Conservation (phyloP, 2,888 invertebrate genomes). For the Atrina japonica region DNA sequence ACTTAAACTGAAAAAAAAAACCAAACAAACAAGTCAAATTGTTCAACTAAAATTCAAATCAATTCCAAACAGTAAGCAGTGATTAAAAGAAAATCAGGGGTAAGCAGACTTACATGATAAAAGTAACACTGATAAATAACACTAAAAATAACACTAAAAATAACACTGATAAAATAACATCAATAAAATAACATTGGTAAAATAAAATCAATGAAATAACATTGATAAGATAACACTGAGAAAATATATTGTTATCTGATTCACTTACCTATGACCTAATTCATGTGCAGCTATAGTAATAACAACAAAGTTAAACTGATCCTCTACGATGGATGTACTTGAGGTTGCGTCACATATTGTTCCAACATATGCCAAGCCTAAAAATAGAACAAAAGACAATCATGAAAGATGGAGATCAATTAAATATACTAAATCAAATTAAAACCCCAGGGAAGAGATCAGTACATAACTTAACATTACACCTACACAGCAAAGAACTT, state of each 20-base stretch:
- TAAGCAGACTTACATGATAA: no score
- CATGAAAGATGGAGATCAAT: no score
- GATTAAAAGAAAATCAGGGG: no score
- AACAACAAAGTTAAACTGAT: conserved; percentile 57
- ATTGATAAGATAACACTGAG: neutral
- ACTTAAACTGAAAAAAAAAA: conserved; percentile 40
- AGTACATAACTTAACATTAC: no score
- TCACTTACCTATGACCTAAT: conserved; percentile 67
- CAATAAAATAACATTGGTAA: neutral
- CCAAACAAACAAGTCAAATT: neutral
- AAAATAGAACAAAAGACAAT: no score
- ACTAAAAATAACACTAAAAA: neutral
- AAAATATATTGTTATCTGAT: neutral
- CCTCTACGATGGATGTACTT: conserved; percentile 66
- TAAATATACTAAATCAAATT: no score
- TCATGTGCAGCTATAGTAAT: conserved; percentile 67
- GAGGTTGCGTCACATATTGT: conserved; percentile 54
- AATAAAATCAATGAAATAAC: no score
- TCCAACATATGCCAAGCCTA: conserved; percentile 62
- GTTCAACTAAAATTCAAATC: no score
- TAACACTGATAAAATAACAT: neutral
- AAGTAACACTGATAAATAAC: no score
- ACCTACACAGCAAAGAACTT: no score
- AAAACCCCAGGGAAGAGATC: no score
- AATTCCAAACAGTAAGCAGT: no score